Evolutionary conservation across 2,797 vertebrate genomes (phyloP), one percentile per base, ranked within the genome.

Genomic region (Semaprochilodus insignis): DNA sequence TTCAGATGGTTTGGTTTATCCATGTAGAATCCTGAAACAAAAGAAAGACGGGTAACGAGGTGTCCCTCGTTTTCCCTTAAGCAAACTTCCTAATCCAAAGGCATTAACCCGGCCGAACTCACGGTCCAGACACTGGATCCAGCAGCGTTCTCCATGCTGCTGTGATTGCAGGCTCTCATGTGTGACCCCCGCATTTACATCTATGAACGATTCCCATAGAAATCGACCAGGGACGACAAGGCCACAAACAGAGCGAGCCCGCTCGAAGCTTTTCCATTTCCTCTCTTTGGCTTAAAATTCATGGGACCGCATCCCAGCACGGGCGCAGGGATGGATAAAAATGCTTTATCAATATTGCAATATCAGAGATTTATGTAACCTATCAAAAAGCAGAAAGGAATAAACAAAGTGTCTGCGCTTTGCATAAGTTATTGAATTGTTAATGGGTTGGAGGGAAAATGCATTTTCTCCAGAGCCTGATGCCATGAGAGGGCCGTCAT

Each of bases 1-100:
- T 82, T 86, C 76, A 88, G 84, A 85, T 78, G 87, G 67, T 81
- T 83, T 65, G 74, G 75, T 81, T 87, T 78, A 87, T 87, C 82
- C 77, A 65, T 78, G 79, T 17, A 71, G 75, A 85, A 86, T 75
- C 78, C 76, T 25, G 16, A 69, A 73, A 55, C 65, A 74, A 81
- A 66, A 13, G 59, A 84, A 27, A 44, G 40, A 44, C 40, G 40
- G 75, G 55, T 74, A 79, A 82, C 78, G 66, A 73, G 67, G 31
- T 67, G 73, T 25, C 69, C 83, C 40, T 6, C 40, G 31, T 85
- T 63, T 80, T 77, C 81, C 74, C 75, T 78, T 82, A 85, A 85
- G 78, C 75, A 81, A 74, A 83, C 21, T 71, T 77, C 72, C 57
- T 88, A 85, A 88, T 85, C 83, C 81, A 83, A 78, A 81, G 51